These are phyloP conservation scores for Anser cygnoides DNA, from an alignment of 2,113 vertebrate genomes.

Conservation along the genomic window DNA sequence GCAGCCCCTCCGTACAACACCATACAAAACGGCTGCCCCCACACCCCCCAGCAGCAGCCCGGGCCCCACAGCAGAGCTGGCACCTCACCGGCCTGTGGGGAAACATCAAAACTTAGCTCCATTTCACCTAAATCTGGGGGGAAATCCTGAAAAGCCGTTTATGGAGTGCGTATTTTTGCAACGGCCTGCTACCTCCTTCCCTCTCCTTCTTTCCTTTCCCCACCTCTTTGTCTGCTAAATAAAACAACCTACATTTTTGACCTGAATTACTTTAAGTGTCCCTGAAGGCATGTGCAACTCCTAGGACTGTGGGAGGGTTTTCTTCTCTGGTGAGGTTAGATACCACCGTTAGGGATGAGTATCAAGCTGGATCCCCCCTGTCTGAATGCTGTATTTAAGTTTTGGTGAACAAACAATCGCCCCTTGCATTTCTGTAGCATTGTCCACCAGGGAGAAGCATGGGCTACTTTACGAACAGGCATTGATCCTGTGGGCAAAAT, in stretches of 20 bases:
- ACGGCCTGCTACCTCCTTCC: conserved; percentile 11
- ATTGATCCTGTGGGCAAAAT: neutral
- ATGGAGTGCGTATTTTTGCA: neutral
- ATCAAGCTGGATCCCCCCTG: neutral
- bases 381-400: neutral
- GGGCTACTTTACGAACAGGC: neutral
- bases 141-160: conserved; percentile 20
- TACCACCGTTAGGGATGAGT: conserved; percentile 36
- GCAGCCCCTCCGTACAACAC: neutral
- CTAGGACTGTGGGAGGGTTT: conserved; percentile 41
- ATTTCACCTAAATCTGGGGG: neutral
- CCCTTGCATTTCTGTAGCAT: neutral
- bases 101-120: neutral
- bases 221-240: conserved; percentile 62
- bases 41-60: neutral
- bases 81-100: neutral
- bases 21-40: neutral
- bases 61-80: neutral
- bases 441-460: neutral
- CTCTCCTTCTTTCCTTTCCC: neutral
- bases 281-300: conserved; percentile 46
- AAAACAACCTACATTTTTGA: conserved; percentile 71
- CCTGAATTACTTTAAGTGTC: conserved; percentile 65
- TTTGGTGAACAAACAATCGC: neutral
- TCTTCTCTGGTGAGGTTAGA: neutral